phyloP scores from a whole-genome alignment of 2,797 vertebrate genomes.

The Oophaga sylvatica region DNA sequence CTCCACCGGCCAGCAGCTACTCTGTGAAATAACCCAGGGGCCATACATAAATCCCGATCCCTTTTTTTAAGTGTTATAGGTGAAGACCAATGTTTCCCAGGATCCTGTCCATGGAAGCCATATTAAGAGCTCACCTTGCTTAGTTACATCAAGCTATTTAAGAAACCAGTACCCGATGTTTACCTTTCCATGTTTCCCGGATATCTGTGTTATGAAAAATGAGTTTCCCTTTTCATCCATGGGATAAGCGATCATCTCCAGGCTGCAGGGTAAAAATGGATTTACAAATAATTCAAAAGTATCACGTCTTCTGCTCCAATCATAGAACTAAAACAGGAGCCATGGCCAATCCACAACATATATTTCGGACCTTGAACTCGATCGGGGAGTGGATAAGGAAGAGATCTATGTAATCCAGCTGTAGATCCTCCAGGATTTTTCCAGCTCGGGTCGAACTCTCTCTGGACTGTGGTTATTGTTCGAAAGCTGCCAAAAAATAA shows the following conservation, averaged over 20 bases:
- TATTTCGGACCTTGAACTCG: constrained; percentile 58
- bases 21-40: too few species aligned
- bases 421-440: constrained; percentile 63
- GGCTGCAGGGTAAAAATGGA: background rate
- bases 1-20: too few species aligned
- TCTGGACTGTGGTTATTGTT: constrained; percentile 58
- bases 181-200: constrained; percentile 53
- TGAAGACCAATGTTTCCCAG: too few species aligned
- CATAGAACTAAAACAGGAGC: constrained; percentile 2
- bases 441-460: constrained; percentile 57
- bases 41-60: too few species aligned
- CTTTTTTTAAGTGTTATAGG: too few species aligned
- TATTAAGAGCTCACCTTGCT: too few species aligned
- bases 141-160: too few species aligned
- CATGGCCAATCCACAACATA: background rate
- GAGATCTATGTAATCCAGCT: constrained; percentile 65
- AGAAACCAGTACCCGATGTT: too few species aligned
- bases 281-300: background rate
- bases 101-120: too few species aligned
- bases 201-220: constrained; percentile 45
- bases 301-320: background rate
- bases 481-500: constrained; percentile 62
- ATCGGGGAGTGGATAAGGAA: constrained; percentile 62
- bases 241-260: constrained; percentile 17
- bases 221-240: constrained; percentile 34